Base-by-base conservation (phyloP, 1,140 invertebrate genomes). In the Luehdorfia chinensis region DNA sequence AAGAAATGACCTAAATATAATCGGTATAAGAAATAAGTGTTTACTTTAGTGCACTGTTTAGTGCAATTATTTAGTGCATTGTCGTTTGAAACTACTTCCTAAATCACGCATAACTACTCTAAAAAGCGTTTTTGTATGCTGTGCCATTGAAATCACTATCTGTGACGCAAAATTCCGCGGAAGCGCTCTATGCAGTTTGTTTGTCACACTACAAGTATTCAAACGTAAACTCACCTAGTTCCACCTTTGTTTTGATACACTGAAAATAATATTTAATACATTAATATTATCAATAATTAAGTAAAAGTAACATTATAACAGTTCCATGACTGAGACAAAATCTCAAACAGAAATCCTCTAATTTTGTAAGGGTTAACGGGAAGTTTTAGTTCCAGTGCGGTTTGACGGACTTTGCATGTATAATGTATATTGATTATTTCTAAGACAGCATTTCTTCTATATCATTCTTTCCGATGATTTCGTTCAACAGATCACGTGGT, bases 171-270 rank as follows among this genome's bases (percentile, higher is more conserved):
- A 27, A 19, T 43, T 7, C 12, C 12, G 15, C 15, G 19, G 13
- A 43, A 43, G 37, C 37, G 27, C 9, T 43, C 15, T 30, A 43
- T 12, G 39, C 25, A 30, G 14, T 18, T 27, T 18, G 39, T 50
- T 28, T 39, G 2, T 47, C 51, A 54, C 50, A 27, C 39, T 43
- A 43, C 25, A 18, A 11, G 27, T 32, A 46, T 27, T 19, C 19
- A 33, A 66, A 62, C 61, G 39, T 52, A 66, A 50, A 84, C 80
- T 84, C 70, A 84, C 80, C 80, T 71, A 78, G 63, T 51, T 71
- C 80, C 77, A 44, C 57, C 68, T 78, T 76, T 80, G 76, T 64
- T 76, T 68, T 78, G 75, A 77, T 78, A 68, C 80, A 84, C 80
- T 84, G 80, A 79, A 84, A 84, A 76, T 69, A 75, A 84, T 52